Evolutionary conservation across 2,113 vertebrate genomes (phyloP).

Genomic region (Cacatua alba): DNA sequence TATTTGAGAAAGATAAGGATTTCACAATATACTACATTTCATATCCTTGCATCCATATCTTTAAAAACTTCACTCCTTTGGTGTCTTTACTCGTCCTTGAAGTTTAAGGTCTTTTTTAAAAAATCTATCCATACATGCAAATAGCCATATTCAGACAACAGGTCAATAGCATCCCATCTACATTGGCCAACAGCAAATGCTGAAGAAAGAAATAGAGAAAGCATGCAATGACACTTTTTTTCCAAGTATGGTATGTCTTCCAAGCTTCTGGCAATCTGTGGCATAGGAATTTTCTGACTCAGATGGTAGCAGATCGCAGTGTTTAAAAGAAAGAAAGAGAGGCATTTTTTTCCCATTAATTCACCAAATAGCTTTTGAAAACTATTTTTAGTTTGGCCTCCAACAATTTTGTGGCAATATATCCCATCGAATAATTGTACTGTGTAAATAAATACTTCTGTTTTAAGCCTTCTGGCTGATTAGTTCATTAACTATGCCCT

Average conservation of each 20-base stretch:
- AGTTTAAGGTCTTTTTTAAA: not conserved
- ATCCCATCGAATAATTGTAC: not conserved
- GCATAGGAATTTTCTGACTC: slow-evolving; percentile 49
- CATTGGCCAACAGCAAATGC: not conserved
- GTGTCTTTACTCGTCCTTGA: not conserved
- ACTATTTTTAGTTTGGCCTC: not conserved
- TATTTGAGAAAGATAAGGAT: not conserved
- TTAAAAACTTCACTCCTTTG: not conserved
- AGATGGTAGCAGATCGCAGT: not conserved
- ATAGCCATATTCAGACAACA: not conserved
- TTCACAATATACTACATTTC: not conserved
- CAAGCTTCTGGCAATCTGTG: not conserved
- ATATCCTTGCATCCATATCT: not conserved
- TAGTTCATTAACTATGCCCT: not conserved
- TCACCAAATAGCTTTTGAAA: not conserved
- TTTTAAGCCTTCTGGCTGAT: not conserved
- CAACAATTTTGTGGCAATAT: not conserved
- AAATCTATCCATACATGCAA: not conserved
- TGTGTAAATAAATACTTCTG: not conserved
- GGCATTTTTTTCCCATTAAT: not conserved
- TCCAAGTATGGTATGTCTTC: not conserved
- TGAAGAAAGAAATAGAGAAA: not conserved
- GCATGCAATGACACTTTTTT: not conserved
- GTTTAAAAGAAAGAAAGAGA: not conserved
- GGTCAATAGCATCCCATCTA: not conserved